Conservation (phyloP, 23 tunicate species). For the Corella eumyota region DNA sequence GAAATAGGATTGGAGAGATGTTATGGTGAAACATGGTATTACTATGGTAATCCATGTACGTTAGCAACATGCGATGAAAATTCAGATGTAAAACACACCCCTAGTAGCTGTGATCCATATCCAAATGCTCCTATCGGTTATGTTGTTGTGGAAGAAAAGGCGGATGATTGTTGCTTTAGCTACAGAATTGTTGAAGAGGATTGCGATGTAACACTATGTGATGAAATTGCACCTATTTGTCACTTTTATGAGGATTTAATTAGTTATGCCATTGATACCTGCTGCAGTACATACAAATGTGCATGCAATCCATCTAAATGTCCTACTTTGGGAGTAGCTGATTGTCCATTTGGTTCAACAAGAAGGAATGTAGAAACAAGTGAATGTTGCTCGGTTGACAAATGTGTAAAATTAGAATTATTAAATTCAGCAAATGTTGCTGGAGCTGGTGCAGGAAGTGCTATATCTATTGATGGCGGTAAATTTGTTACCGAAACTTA, state of each 20-base stretch:
- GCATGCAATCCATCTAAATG: constrained; percentile 79
- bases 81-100: constrained; percentile 14
- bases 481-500: constrained; percentile 1
- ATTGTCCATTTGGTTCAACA: constrained; percentile 48
- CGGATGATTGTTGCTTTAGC: constrained; percentile 74
- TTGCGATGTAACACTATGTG: constrained; percentile 48
- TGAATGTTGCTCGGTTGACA: constrained; percentile 52
- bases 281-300: constrained; percentile 76
- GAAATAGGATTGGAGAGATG: constrained; percentile 59
- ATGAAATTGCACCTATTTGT: constrained; percentile 40
- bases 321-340: constrained; percentile 18
- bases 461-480: background rate
- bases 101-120: constrained; percentile 35
- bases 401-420: constrained; percentile 42
- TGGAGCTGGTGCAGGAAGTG: background rate
- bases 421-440: background rate
- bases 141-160: constrained; percentile 67
- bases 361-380: constrained; percentile 17
- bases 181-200: constrained; percentile 35
- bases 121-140: constrained; percentile 53
- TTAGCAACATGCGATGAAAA: constrained; percentile 37
- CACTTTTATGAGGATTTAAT: constrained; percentile 49
- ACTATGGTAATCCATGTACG: constrained; percentile 67
- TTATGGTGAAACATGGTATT: constrained; percentile 89
- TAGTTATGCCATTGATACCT: constrained; percentile 43